phyloP scores from a whole-genome alignment of 2,797 vertebrate species.

The Bradypodion pumilum region DNA sequence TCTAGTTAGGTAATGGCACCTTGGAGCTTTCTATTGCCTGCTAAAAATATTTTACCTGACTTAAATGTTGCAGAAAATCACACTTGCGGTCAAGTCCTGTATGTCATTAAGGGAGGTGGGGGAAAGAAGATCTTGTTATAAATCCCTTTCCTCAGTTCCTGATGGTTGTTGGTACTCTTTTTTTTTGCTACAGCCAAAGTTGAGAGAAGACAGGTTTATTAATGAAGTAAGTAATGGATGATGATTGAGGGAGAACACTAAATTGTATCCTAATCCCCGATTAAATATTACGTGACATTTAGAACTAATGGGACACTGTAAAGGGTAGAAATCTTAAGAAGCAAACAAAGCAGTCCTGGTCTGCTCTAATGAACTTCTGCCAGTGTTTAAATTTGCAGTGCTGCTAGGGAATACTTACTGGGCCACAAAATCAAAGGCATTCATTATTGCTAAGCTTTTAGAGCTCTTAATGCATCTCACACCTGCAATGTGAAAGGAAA shows the following conservation, averaged over 20 bases:
- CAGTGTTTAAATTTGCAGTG: slow-evolving; percentile 45
- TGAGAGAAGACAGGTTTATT: slow-evolving; percentile 52
- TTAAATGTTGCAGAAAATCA: slow-evolving; percentile 76
- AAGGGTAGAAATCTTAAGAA: slow-evolving; percentile 52
- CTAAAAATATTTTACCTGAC: slow-evolving; percentile 72
- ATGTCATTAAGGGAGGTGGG: slow-evolving; percentile 55
- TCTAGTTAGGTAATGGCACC: slow-evolving; percentile 74
- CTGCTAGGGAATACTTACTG: slow-evolving; percentile 47
- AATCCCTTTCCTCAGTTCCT: slow-evolving; percentile 61
- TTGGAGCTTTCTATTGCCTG: slow-evolving; percentile 72
- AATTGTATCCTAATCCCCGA: slow-evolving; percentile 64
- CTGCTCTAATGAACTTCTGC: slow-evolving; percentile 53
- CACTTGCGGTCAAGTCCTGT: slow-evolving; percentile 70
- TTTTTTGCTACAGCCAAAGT: slow-evolving; percentile 42
- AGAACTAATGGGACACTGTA: slow-evolving; percentile 63
- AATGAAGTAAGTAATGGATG: slow-evolving; percentile 68
- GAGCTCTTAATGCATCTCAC: slow-evolving; percentile 43
- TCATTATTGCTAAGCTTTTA: slow-evolving; percentile 40
- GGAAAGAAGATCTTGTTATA: slow-evolving; percentile 45
- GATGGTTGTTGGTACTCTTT: slow-evolving; percentile 47
- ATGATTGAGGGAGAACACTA: slow-evolving; percentile 65
- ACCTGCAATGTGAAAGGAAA: slow-evolving; percentile 37
- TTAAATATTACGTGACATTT: slow-evolving; percentile 67
- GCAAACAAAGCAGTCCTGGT: slow-evolving; percentile 42
- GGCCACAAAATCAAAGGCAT: neutral